A percentile compares a stretch with the other conserved stretches of the same genome.
These are phyloP conservation scores for Periophthalmodon schlosseri DNA, from an alignment of 2,113 vertebrate genomes.

Conservation along the genomic window DNA sequence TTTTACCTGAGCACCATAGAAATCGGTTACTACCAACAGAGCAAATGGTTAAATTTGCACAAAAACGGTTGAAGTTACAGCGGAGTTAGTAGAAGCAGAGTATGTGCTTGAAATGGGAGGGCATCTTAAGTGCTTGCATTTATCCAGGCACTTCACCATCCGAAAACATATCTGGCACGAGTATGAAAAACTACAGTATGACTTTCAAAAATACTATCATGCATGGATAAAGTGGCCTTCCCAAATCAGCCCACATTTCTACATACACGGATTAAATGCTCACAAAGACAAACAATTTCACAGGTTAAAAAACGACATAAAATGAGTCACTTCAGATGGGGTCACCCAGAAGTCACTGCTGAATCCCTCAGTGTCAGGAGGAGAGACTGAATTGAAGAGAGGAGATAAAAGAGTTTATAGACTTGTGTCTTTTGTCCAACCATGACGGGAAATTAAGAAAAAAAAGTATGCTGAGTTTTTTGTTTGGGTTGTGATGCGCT, in stretches of 20 bases:
- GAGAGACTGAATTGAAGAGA: constrained; percentile 35
- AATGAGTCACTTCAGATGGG: constrained; percentile 59
- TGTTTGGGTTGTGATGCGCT: constrained; percentile 48
- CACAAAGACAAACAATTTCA: constrained; percentile 68
- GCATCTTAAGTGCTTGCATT: constrained; percentile 60
- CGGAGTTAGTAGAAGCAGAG: constrained; percentile 47
- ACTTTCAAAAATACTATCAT: constrained; percentile 66
- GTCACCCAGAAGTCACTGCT: constrained; percentile 60
- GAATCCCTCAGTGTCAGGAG: constrained; percentile 44
- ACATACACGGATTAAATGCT: constrained; percentile 65
- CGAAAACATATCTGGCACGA: constrained; percentile 61
- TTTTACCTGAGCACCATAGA: constrained; percentile 64
- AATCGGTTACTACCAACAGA: constrained; percentile 56
- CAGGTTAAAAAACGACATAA: constrained; percentile 60
- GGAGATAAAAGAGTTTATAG: constrained; percentile 35
- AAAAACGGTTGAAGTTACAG: constrained; percentile 53
- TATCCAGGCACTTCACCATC: constrained; percentile 66
- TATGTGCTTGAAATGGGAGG: constrained; percentile 56
- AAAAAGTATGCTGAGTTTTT: constrained; percentile 38
- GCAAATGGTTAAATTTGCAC: constrained; percentile 37
- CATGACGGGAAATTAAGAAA: constrained; percentile 32
- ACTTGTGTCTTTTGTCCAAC: constrained; percentile 55
- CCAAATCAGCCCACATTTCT: constrained; percentile 54
- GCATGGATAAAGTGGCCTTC: constrained; percentile 59
- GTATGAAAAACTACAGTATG: constrained; percentile 61